phyloP scores from a whole-genome alignment of 2,797 vertebrate genomes.

The Liparis tanakae region DNA sequence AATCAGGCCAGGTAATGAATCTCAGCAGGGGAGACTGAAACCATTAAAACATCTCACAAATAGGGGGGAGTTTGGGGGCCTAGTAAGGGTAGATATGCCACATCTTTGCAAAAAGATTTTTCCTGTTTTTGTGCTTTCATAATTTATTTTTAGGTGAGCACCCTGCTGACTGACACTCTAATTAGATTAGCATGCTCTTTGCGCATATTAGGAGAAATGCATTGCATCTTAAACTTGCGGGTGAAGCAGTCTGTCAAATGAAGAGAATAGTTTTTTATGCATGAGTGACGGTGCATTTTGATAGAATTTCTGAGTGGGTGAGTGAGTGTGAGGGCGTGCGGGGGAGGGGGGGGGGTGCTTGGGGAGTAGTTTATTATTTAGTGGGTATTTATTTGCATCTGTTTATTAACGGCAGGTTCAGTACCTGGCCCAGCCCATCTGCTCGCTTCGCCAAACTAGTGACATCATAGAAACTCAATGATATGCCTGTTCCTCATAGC shows the following conservation, averaged over 20 bases:
- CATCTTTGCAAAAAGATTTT: conserved; percentile 61
- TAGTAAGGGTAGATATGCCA: conserved; percentile 58
- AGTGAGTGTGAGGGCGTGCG: background rate
- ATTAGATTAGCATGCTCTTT: conserved; percentile 87
- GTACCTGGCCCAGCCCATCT: conserved; percentile 79
- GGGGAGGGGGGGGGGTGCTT: background rate
- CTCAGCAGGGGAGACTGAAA: conserved; percentile 83
- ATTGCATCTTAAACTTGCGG: conserved; percentile 76
- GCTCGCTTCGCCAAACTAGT: conserved; percentile 68
- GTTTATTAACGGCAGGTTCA: conserved; percentile 68
- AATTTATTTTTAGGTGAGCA: conserved; percentile 80
- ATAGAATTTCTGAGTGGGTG: conserved; percentile 30
- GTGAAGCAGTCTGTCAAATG: conserved; percentile 71
- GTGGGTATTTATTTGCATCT: conserved; percentile 57
- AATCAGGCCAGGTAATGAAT: conserved; percentile 89
- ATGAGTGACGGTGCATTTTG: conserved; percentile 55
- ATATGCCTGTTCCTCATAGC: conserved; percentile 72
- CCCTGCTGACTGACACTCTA: conserved; percentile 83
- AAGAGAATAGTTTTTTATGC: conserved; percentile 73
- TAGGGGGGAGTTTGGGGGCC: conserved; percentile 25
- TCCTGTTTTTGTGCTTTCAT: conserved; percentile 73
- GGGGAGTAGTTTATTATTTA: conserved; percentile 44
- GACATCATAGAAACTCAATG: conserved; percentile 76
- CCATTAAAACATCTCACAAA: conserved; percentile 65
- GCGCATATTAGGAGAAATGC: conserved; percentile 81